Evolutionary conservation across 2,888 invertebrate species (phyloP).

Genomic region (Melikaiella ostensackeni): DNA sequence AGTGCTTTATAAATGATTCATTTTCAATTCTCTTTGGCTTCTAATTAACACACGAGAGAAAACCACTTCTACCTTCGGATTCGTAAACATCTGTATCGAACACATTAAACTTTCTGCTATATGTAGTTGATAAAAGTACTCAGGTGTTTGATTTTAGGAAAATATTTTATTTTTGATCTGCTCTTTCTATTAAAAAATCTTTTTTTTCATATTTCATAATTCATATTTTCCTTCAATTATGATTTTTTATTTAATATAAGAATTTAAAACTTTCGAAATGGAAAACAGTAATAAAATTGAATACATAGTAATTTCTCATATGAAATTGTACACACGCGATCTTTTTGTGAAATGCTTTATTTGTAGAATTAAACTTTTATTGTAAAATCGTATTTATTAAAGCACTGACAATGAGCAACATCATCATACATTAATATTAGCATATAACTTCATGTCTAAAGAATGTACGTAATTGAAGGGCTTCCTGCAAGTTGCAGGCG

Average conservation of each 20-base stretch:
- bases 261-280: too few species aligned
- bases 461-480: conserved; percentile 4
- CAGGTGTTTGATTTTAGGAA: neutral
- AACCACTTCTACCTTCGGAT: neutral
- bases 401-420: neutral
- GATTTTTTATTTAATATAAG: too few species aligned
- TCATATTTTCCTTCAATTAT: too few species aligned
- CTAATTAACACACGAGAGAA: conserved; percentile 27
- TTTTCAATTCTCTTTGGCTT: conserved; percentile 31
- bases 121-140: conserved; percentile 5
- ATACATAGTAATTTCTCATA: neutral
- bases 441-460: conserved; percentile 1
- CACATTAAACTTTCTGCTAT: conserved; percentile 10
- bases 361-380: neutral
- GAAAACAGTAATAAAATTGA: neutral
- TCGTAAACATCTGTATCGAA: conserved; percentile 16
- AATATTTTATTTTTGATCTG: neutral
- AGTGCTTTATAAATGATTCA: conserved; percentile 31
- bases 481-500: neutral
- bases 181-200: neutral
- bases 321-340: neutral
- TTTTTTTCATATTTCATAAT: too few species aligned
- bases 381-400: neutral
- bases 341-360: neutral
- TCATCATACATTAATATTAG: neutral